Percentiles rank a stretch among this genome's conserved stretches.
phyloP scores from a whole-genome alignment of 2,888 invertebrate genomes.

The Leucophenga montana region DNA sequence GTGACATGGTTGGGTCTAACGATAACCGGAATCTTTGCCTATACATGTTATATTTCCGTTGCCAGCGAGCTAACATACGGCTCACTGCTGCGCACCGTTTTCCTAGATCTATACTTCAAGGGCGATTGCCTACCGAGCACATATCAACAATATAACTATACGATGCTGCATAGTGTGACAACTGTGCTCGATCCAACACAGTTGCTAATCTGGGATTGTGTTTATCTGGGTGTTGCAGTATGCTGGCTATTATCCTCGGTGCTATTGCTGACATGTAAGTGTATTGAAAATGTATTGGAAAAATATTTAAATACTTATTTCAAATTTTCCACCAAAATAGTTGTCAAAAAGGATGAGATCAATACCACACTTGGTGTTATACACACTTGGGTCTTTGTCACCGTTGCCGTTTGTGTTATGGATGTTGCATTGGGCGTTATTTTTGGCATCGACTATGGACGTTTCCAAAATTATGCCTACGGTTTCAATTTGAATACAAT shows the following conservation, averaged over 20 bases:
- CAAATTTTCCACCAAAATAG: constrained; percentile 47
- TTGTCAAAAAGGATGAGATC: constrained; percentile 58
- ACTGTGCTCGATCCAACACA: constrained; percentile 62
- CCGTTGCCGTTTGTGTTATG: constrained; percentile 63
- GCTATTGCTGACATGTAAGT: constrained; percentile 67
- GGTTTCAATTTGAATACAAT: constrained; percentile 48
- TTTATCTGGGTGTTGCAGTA: constrained; percentile 67
- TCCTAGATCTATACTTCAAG: constrained; percentile 70
- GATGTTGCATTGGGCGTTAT: constrained; percentile 70
- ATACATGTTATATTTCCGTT: constrained; percentile 66
- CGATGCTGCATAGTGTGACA: constrained; percentile 42
- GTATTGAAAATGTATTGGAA: constrained; percentile 7
- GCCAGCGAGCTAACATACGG: constrained; percentile 50
- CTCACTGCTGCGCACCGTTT: constrained; percentile 57
- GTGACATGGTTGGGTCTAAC: constrained; percentile 71
- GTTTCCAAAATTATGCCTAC: constrained; percentile 55
- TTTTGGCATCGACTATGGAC: constrained; percentile 70
- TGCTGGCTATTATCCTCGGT: constrained; percentile 68
- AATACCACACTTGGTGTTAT: constrained; percentile 54
- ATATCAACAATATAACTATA: constrained; percentile 51
- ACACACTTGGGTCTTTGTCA: constrained; percentile 66
- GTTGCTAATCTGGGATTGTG: constrained; percentile 67
- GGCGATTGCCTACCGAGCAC: constrained; percentile 50
- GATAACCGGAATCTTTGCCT: constrained; percentile 70
- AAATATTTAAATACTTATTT: constrained; percentile 1